Base-by-base conservation (phyloP, 2,797 vertebrate genomes). In the Kryptopterus vitreolus region DNA sequence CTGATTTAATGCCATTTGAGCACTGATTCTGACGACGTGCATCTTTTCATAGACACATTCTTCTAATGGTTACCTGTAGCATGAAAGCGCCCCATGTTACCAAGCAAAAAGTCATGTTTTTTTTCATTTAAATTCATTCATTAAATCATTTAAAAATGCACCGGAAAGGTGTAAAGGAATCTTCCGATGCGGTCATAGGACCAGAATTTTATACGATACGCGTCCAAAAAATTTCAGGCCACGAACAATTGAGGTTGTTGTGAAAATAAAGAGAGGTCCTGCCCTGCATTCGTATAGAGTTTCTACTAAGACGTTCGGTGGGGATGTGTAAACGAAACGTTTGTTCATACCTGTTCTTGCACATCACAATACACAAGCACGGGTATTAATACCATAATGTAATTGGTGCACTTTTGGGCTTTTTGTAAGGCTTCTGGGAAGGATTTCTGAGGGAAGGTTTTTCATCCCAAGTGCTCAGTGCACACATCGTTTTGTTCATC, bases 101-200 rank as follows among this genome's bases (percentile, higher is more conserved):
- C 35, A 38, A 38, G 20, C 62, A 35, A 22, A 61, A 24, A 0
- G n/a, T n/a, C n/a, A n/a, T n/a, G n/a, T n/a, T n/a, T n/a, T n/a
- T n/a, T n/a, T n/a, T 66, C 2, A 15, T 66, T 4, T 66, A 10
- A 46, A 46, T n/a, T n/a, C n/a, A n/a, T n/a, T n/a, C n/a, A n/a
- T n/a, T n/a, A n/a, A n/a, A n/a, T n/a, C n/a, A 65, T 65, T 65
- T 63, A 31, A 63, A 33, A 63, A 20, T 63, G 31, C 33, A 65
- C 62, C 20, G 31, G 59, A 31, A 65, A 65, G 11, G 10, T 38
- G 3, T 38, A 20, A 16, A 38, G 12, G n/a, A 69, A 48, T 15
- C 48, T 7, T 10, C 13, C 10, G 43, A 69, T 69, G n/a, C 35
- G 46, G 24, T 43, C n/a, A 68, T 16, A 24, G 50, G 26, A 20